Percentiles rank a stretch among this genome's conserved stretches.
Evolutionary conservation across 2,888 invertebrate genomes (phyloP).

Genomic region (Dexiosoma caninum): DNA sequence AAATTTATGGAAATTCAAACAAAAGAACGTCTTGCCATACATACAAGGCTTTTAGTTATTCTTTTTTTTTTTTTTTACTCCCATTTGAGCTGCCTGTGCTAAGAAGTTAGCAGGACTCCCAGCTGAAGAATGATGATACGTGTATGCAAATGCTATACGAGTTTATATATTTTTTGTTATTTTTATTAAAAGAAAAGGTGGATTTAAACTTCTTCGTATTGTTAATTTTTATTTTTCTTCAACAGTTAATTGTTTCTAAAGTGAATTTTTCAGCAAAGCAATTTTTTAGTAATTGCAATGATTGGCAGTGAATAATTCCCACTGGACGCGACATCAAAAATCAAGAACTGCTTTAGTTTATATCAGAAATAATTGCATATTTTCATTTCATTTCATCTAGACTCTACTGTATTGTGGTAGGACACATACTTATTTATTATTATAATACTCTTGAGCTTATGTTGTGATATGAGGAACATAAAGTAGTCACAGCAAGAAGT

Average conservation of each 20-base stretch:
- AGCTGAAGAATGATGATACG: slow-evolving; percentile 11
- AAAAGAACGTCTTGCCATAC: slow-evolving; percentile 42
- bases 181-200: slow-evolving; percentile 24
- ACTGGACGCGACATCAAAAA: no score
- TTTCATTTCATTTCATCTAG: neutral
- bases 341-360: neutral
- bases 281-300: no score
- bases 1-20: slow-evolving; percentile 62
- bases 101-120: neutral
- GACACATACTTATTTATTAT: slow-evolving; percentile 24
- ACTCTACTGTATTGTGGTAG: slow-evolving; percentile 11
- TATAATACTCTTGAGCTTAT: slow-evolving; percentile 34
- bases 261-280: no score
- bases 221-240: no score
- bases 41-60: no score
- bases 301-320: no score
- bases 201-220: neutral
- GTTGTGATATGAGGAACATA: slow-evolving; percentile 29
- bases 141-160: slow-evolving; percentile 9
- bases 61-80: neutral
- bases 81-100: neutral
- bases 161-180: neutral
- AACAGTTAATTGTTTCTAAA: no score
- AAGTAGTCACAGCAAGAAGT: slow-evolving; percentile 28
- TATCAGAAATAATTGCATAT: neutral